These are phyloP conservation scores for Nestor notabilis DNA, from an alignment of 2,113 vertebrate genomes.

Conservation along the genomic window DNA sequence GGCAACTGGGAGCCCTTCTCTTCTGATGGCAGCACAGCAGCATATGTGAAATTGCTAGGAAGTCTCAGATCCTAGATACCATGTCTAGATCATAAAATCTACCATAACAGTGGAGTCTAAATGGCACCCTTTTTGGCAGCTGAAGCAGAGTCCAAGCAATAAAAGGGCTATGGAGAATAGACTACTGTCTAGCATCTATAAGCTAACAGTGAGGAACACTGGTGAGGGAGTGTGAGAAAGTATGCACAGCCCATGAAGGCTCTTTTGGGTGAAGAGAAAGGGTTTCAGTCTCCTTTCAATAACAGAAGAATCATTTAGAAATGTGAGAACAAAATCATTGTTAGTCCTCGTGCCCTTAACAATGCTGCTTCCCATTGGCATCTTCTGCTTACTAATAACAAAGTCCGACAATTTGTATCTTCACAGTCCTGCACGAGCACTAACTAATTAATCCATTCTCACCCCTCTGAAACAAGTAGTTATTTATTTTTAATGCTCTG, in stretches of 20 bases:
- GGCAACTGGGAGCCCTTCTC: constrained; percentile 26
- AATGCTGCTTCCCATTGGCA: constrained; percentile 57
- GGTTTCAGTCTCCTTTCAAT: constrained; percentile 46
- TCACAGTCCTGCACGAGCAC: constrained; percentile 28
- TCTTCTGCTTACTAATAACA: constrained; percentile 41
- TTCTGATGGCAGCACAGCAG: constrained; percentile 23
- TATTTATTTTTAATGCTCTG: constrained; percentile 36
- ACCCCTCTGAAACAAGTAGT: neutral
- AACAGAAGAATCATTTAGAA: constrained; percentile 39
- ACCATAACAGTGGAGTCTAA: constrained; percentile 56
- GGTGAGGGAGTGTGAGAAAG: constrained; percentile 55
- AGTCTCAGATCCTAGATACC: constrained; percentile 59
- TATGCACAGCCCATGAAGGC: neutral
- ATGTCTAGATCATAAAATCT: constrained; percentile 62
- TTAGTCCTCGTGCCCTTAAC: constrained; percentile 48
- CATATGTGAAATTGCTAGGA: constrained; percentile 54
- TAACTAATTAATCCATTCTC: constrained; percentile 52
- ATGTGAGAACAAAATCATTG: constrained; percentile 48
- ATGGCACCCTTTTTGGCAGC: constrained; percentile 57
- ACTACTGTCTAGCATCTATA: constrained; percentile 51
- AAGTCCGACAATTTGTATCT: constrained; percentile 16
- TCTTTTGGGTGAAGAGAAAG: constrained; percentile 41
- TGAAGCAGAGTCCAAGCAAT: constrained; percentile 41
- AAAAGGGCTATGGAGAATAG: constrained; percentile 47
- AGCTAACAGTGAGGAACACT: constrained; percentile 24